A percentile compares a stretch with the other conserved stretches of the same genome.
Evolutionary conservation across 2,113 vertebrate genomes (phyloP).

Genomic region (Rhadina sibilatrix): DNA sequence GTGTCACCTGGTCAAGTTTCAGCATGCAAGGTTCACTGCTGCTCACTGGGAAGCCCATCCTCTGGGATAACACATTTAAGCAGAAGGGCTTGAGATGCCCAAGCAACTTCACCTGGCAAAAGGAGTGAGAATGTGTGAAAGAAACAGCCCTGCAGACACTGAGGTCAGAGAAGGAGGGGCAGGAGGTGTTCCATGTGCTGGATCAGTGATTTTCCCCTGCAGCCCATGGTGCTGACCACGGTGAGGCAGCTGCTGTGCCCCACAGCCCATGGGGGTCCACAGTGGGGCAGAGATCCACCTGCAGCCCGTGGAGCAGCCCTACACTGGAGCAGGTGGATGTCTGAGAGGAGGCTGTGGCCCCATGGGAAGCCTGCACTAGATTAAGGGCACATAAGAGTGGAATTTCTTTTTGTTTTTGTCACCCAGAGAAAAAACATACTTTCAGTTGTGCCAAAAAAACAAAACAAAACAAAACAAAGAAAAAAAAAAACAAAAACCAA

Average conservation of each 20-base stretch:
- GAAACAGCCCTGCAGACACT: not conserved
- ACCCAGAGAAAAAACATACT: not conserved
- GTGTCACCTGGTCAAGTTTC: not conserved
- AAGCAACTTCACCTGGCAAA: not conserved
- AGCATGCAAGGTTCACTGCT: not conserved
- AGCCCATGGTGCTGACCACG: not conserved
- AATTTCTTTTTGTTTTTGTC: not conserved
- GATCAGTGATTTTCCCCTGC: not conserved
- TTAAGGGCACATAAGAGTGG: not conserved
- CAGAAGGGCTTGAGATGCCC: accelerated
- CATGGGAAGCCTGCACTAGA: not conserved
- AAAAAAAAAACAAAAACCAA: too few relatives aligned
- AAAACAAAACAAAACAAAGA: too few relatives aligned
- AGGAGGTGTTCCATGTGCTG: not conserved
- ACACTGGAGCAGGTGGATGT: not conserved
- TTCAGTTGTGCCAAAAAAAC: not conserved
- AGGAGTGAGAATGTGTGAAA: not conserved
- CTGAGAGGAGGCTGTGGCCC: not conserved
- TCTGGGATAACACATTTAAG: not conserved
- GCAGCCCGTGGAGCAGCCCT: not conserved
- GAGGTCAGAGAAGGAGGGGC: not conserved
- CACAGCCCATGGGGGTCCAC: not conserved
- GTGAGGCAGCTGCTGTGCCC: not conserved
- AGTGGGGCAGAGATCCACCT: not conserved
- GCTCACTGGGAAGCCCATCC: not conserved